phyloP scores from a whole-genome alignment of 2,113 vertebrate genomes.

The Myotis lucifugus region DNA sequence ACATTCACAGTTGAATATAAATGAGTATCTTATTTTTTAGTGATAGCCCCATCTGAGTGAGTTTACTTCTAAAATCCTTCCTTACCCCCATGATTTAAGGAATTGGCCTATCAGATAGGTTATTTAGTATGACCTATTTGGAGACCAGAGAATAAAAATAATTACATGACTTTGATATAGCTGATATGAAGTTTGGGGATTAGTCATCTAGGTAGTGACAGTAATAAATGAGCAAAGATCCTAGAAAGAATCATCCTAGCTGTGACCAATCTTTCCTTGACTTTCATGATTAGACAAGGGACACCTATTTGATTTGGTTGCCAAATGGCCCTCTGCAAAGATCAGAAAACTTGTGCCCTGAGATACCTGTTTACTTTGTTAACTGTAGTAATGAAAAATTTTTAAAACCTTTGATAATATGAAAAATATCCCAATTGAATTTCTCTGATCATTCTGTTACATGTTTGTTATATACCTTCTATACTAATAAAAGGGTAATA shows the following conservation, averaged over 20 bases:
- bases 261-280: not conserved
- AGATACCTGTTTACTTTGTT: not conserved
- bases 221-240: not conserved
- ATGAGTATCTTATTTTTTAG: not conserved
- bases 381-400: not conserved
- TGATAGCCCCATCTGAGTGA: not conserved
- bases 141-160: not conserved
- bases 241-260: not conserved
- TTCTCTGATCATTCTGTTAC: not conserved
- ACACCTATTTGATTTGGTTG: not conserved
- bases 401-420: not conserved
- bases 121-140: slow-evolving; percentile 11
- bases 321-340: not conserved
- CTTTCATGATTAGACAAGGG: not conserved
- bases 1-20: not conserved
- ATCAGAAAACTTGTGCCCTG: not conserved
- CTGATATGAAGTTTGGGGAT: not conserved
- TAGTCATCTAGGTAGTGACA: not conserved
- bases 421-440: not conserved
- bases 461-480: not conserved
- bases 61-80: not conserved
- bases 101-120: not conserved
- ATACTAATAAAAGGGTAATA: too few relatives aligned
- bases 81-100: not conserved
- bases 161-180: not conserved